These are phyloP conservation scores for Myotis lucifugus DNA, from an alignment of 2,113 vertebrate genomes.

Conservation along the genomic window DNA sequence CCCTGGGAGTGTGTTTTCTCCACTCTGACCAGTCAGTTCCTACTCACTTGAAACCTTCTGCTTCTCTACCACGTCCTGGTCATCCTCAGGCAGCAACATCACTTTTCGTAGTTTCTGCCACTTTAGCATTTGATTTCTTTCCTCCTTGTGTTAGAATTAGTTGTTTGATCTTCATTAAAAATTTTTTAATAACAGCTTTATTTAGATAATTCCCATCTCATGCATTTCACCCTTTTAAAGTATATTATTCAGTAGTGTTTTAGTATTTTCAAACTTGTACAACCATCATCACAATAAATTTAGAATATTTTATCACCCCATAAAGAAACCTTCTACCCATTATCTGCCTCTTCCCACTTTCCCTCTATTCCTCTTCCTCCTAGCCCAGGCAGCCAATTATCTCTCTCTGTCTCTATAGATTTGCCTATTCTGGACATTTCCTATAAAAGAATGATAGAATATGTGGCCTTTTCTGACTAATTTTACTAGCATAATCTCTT, in stretches of 20 bases:
- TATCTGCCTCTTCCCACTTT: not conserved
- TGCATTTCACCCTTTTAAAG: not conserved
- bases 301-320: not conserved
- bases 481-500: not conserved
- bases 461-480: not conserved
- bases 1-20: not conserved
- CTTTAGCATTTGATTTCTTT: constrained; percentile 32
- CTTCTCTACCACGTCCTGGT: not conserved
- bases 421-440: constrained; percentile 2
- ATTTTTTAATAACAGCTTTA: constrained; percentile 30
- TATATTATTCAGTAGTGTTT: not conserved
- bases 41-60: not conserved
- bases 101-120: not conserved
- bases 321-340: not conserved
- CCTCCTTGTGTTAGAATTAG: constrained; percentile 28
- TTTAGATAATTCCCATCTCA: constrained; percentile 19
- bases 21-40: not conserved
- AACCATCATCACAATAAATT: not conserved
- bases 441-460: not conserved
- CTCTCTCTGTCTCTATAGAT: not conserved
- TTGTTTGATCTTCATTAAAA: constrained; percentile 3
- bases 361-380: not conserved
- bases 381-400: not conserved
- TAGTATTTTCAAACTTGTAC: constrained; percentile 21
- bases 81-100: not conserved